These are phyloP conservation scores for Drepana falcataria DNA, from an alignment of 2,888 invertebrate species.

Conservation along the genomic window DNA sequence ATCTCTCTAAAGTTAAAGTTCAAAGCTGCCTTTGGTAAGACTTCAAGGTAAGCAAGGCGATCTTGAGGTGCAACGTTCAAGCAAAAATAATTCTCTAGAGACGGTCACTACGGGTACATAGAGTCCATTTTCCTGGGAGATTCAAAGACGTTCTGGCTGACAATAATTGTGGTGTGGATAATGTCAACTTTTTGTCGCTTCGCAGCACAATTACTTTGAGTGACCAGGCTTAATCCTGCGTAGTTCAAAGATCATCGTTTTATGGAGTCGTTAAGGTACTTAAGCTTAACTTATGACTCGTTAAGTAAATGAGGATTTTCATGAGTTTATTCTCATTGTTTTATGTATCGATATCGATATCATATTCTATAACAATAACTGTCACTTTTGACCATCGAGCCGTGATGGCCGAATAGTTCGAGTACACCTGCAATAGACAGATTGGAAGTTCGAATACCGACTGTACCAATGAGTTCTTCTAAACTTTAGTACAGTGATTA, in stretches of 20 bases:
- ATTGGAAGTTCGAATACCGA: too few species aligned
- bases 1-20: conserved; percentile 25
- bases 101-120: conserved; percentile 33
- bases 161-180: conserved; percentile 55
- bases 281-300: conserved; percentile 30
- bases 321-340: neutral
- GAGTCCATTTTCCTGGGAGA: conserved; percentile 51
- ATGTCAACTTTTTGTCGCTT: conserved; percentile 46
- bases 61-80: conserved; percentile 25
- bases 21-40: conserved; percentile 26
- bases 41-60: conserved; percentile 30
- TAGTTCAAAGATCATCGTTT: conserved; percentile 40
- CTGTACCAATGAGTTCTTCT: too few species aligned
- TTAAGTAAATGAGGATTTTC: conserved; percentile 25
- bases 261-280: conserved; percentile 47
- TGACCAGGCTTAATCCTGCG: conserved; percentile 31
- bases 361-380: too few species aligned
- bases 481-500: too few species aligned
- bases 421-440: too few species aligned
- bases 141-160: conserved; percentile 17
- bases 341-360: neutral
- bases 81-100: conserved; percentile 43
- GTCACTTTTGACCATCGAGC: too few species aligned
- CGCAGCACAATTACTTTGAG: conserved; percentile 45
- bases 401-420: too few species aligned